Percentiles rank a stretch among this genome's conserved stretches.
These are phyloP conservation scores for Margarornis squamiger DNA, from an alignment of 2,797 vertebrate species.

Conservation along the genomic window DNA sequence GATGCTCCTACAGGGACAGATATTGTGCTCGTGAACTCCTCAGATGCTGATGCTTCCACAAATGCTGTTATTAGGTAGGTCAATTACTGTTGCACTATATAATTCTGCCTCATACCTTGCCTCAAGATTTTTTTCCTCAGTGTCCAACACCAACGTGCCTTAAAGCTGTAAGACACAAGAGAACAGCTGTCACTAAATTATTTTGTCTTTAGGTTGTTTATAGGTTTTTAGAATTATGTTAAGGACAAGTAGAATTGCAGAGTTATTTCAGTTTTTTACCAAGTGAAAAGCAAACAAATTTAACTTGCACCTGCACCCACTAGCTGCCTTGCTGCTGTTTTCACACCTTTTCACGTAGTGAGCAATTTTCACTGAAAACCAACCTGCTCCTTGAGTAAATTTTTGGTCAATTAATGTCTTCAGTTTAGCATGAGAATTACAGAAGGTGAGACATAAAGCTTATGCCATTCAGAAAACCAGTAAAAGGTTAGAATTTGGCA, in stretches of 20 bases:
- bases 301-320: not conserved
- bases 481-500: not conserved
- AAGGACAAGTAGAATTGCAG: not conserved
- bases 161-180: not conserved
- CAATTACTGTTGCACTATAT: not conserved
- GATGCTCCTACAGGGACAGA: conserved; percentile 92
- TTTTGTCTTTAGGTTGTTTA: not conserved
- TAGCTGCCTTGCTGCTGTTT: not conserved
- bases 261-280: not conserved
- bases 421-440: not conserved
- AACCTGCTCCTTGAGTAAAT: not conserved
- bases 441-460: not conserved
- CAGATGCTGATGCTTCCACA: conserved; percentile 87
- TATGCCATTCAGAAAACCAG: not conserved
- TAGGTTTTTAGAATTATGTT: not conserved
- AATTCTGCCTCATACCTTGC: not conserved
- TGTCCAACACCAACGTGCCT: not conserved
- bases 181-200: not conserved
- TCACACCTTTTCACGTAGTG: not conserved
- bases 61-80: conserved; percentile 93
- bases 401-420: not conserved
- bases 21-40: conserved; percentile 90
- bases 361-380: not conserved
- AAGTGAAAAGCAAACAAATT: not conserved
- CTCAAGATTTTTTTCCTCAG: not conserved